A percentile compares a stretch with the other conserved stretches of the same genome.
These are phyloP conservation scores for Coelogynopora nodosa DNA, from an alignment of 2,888 invertebrate genomes.

Conservation along the genomic window DNA sequence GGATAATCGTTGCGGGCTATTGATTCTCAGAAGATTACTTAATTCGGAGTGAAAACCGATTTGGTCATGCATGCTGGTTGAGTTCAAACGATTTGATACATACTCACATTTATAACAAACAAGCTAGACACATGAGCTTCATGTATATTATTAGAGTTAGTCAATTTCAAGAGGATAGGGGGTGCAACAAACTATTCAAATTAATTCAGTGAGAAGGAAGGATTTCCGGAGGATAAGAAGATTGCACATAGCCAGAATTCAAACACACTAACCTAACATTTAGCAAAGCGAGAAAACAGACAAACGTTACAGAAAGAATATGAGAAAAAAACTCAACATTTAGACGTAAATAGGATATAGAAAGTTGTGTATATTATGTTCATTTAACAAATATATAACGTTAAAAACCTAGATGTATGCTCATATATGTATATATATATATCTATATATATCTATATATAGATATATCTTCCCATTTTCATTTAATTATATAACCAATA, in stretches of 20 bases:
- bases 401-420: too few species aligned
- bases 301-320: not conserved
- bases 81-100: not conserved
- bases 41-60: slow-evolving; percentile 12
- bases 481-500: too few species aligned
- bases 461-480: too few species aligned
- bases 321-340: not conserved
- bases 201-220: slow-evolving; percentile 9
- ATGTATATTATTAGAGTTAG: not conserved
- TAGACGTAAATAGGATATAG: not conserved
- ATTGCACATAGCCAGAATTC: not conserved
- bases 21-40: slow-evolving; percentile 19
- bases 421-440: too few species aligned
- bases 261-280: not conserved
- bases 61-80: not conserved
- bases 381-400: too few species aligned
- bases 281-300: not conserved
- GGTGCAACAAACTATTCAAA: not conserved
- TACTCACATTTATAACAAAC: too few species aligned
- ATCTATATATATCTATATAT: too few species aligned
- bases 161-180: not conserved
- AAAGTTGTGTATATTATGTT: too few species aligned
- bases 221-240: slow-evolving; percentile 5
- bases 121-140: not conserved
- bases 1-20: slow-evolving; percentile 12